Conservation (phyloP, 1,140 invertebrate species). For the Drosophila tsacasi region DNA sequence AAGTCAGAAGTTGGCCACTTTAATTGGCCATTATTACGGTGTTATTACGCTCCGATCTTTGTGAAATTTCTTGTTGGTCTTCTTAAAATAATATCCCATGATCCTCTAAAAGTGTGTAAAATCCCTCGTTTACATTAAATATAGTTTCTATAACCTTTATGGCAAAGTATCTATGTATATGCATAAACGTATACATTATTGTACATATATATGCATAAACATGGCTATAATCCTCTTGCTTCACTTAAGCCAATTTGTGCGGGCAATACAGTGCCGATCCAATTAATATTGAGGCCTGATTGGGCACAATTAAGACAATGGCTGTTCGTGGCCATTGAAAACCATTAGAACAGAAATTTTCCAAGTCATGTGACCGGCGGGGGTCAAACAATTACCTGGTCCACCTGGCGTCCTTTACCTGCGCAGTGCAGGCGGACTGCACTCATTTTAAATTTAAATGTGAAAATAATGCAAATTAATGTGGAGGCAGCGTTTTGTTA, state of each 20-base stretch:
- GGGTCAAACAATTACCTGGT: conserved; percentile 12
- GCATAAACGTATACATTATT: not conserved
- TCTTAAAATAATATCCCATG: too few relatives aligned
- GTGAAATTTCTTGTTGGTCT: too few relatives aligned
- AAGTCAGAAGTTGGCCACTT: too few relatives aligned
- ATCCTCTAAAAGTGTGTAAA: too few relatives aligned
- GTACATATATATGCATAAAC: not conserved
- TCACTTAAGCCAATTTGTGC: conserved; percentile 5
- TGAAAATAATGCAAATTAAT: conserved; percentile 81
- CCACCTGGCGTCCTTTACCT: not conserved
- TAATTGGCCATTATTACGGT: too few relatives aligned
- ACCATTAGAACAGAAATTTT: conserved; percentile 16
- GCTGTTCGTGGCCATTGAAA: not conserved
- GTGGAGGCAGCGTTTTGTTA: conserved; percentile 72
- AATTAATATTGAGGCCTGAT: conserved; percentile 8
- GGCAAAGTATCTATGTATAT: too few relatives aligned
- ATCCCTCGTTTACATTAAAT: too few relatives aligned
- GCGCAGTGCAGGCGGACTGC: conserved; percentile 44
- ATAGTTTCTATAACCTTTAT: not conserved
- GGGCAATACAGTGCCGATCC: conserved; percentile 1
- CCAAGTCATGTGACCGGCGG: conserved; percentile 15
- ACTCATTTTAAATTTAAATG: conserved; percentile 76
- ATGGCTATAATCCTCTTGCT: conserved; percentile 2
- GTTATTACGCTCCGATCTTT: too few relatives aligned
- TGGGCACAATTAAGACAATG: conserved; percentile 8